Evolutionary conservation across 2,888 invertebrate genomes (phyloP).

Genomic region (Automeris io): DNA sequence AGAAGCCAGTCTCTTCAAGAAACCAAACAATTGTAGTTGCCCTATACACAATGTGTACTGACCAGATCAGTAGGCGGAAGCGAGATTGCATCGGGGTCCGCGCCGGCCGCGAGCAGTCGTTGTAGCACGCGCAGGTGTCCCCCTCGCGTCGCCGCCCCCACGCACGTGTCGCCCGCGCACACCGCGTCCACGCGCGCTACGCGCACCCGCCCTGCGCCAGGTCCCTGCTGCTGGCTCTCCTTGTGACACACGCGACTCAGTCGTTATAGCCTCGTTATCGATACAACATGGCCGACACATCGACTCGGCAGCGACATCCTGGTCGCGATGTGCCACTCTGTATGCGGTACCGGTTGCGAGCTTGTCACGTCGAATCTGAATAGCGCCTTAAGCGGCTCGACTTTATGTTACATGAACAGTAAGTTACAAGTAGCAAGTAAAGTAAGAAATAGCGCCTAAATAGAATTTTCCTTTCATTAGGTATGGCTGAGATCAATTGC

Average conservation of each 20-base stretch:
- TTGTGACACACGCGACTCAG: conserved; percentile 4
- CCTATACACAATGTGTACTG: background rate
- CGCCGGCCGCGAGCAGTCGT: conserved; percentile 84
- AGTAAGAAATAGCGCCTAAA: too few species aligned
- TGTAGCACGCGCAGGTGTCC: conserved; percentile 81
- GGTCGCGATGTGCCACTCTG: background rate
- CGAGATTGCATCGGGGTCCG: conserved; percentile 82
- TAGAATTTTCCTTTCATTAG: too few species aligned
- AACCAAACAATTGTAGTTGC: too few species aligned
- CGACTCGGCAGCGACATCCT: background rate
- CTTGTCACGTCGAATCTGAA: too few species aligned
- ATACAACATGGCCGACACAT: too few species aligned
- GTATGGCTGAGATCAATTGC: too few species aligned
- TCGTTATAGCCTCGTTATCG: too few species aligned
- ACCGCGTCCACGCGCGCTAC: conserved; percentile 86
- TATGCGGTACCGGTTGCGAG: background rate
- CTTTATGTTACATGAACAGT: too few species aligned
- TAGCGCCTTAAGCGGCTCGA: too few species aligned
- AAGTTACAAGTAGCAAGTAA: too few species aligned
- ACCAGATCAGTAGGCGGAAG: conserved; percentile 24
- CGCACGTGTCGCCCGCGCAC: conserved; percentile 87
- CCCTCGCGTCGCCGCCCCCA: conserved; percentile 88
- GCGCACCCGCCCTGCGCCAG: conserved; percentile 52
- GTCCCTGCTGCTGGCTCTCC: conserved; percentile 15
- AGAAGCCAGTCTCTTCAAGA: too few species aligned